Evolutionary conservation across 2,888 invertebrate genomes (phyloP), one percentile per base, ranked within the genome.

Genomic region (Lamellibrachia satsuma): DNA sequence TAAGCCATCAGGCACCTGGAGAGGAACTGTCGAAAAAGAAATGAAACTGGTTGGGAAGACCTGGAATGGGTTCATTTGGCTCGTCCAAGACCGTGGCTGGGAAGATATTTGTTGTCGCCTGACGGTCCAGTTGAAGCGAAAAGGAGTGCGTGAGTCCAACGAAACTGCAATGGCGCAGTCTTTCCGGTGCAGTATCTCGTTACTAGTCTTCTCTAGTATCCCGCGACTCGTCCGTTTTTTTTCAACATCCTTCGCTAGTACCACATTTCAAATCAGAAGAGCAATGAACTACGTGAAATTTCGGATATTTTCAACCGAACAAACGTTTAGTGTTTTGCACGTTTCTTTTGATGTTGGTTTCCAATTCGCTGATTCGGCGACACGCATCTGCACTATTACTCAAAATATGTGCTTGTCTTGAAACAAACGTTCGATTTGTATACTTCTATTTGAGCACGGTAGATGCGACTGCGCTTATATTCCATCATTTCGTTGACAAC

Each of bases 301-400:
- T 75, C 15, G n/a, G 75, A n/a, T 75, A 75, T 3, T 75, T 75
- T 75, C 75, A 75, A 22, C 22, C 75, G 22, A 75, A 3, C 22
- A 22, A 75, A 75, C n/a, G n/a, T 75, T 2, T 15, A 60, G 3
- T 75, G 11, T 75, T 75, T 22, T 11, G 15, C 22, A 22, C 15
- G 75, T 22, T 75, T 15, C n/a, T 11, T 75, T 15, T 15, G 75
- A 22, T 75, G 11, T 22, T 75, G 75, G 75, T 75, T 75, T 75
- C 75, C 75, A n/a, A 75, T 75, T 75, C 75, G n/a, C 22, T 75
- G 75, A 75, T 75, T 75, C n/a, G 75, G 75, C 75, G 75, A 75
- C 22, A n/a, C 75, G 75, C 75, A 22, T 22, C 75, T 75, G 75
- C 6, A 15, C 6, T 75, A 3, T 75, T 22, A 75, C 15, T 6